Evolutionary conservation across 35 echinoderm and acorn worm species (phyloP).

Genomic region (Apostichopus parvimensis): DNA sequence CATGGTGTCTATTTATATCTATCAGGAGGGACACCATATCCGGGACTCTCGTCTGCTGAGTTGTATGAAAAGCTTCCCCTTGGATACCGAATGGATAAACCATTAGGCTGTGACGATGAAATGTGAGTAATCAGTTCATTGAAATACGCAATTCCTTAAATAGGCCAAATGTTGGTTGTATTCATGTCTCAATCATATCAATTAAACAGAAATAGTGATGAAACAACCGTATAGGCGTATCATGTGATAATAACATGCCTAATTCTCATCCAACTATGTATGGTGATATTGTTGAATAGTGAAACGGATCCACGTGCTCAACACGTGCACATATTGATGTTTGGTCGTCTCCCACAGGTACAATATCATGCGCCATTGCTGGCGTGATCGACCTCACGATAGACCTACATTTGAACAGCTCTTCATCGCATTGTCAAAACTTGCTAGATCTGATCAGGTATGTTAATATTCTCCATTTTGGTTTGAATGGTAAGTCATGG

Average conservation of each 20-base stretch:
- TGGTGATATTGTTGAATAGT: too few relatives aligned
- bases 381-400: conserved; percentile 92
- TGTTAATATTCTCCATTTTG: too few relatives aligned
- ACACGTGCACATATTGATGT: too few relatives aligned
- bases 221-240: too few relatives aligned
- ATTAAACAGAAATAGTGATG: too few relatives aligned
- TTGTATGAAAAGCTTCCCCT: conserved; percentile 87
- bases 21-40: conserved; percentile 92
- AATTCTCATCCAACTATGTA: too few relatives aligned
- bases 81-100: conserved; percentile 90
- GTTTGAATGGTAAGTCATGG: too few relatives aligned
- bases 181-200: too few relatives aligned
- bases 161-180: too few relatives aligned
- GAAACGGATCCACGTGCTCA: too few relatives aligned
- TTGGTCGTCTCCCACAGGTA: conserved; percentile 56
- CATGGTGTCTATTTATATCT: not conserved
- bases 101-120: conserved; percentile 93
- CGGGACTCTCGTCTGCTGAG: conserved; percentile 90
- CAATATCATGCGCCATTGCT: conserved; percentile 95
- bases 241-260: too few relatives aligned
- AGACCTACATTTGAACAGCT: conserved; percentile 89
- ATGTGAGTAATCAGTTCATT: conserved; percentile 65
- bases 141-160: too few relatives aligned
- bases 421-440: conserved; percentile 69
- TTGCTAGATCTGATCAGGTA: conserved; percentile 80